Percentiles rank a stretch among this genome's conserved stretches.
phyloP scores from a whole-genome alignment of 1,140 invertebrate species.

The Aphelenchoides besseyi region DNA sequence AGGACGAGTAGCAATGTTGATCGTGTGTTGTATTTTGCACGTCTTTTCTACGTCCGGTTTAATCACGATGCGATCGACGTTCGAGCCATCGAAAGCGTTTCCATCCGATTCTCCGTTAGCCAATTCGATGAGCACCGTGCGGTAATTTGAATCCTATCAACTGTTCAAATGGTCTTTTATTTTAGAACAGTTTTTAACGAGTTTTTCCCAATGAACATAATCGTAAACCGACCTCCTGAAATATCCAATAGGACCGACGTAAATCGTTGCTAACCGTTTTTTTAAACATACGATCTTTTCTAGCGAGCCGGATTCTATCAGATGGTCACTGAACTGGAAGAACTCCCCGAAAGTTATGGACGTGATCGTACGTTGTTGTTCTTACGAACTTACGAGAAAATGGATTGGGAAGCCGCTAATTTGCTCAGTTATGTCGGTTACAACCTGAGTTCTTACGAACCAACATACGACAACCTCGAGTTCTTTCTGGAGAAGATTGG shows the following conservation, averaged over 20 bases:
- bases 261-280: conserved; percentile 9
- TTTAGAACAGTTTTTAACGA: conserved; percentile 55
- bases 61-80: conserved; percentile 48
- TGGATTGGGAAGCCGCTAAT: conserved; percentile 38
- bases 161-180: no score
- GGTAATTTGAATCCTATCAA: conserved; percentile 29
- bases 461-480: conserved; percentile 44
- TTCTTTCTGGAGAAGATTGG: conserved; percentile 52
- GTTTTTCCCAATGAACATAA: conserved; percentile 57
- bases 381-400: conserved; percentile 50
- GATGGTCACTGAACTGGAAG: conserved; percentile 56
- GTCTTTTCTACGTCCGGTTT: conserved; percentile 45
- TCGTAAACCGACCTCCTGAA: conserved; percentile 58
- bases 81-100: conserved; percentile 61
- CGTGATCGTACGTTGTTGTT: conserved; percentile 54
- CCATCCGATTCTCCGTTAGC: conserved; percentile 58
- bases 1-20: conserved; percentile 36
- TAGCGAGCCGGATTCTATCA: conserved; percentile 47
- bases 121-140: conserved; percentile 42
- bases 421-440: conserved; percentile 33
- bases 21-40: conserved; percentile 41
- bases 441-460: conserved; percentile 30
- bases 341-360: conserved; percentile 53
- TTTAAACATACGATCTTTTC: conserved; percentile 19
- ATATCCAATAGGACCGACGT: conserved; percentile 48